Conservation (phyloP, 2,113 vertebrate genomes). For the Vulpes ferrilata region DNA sequence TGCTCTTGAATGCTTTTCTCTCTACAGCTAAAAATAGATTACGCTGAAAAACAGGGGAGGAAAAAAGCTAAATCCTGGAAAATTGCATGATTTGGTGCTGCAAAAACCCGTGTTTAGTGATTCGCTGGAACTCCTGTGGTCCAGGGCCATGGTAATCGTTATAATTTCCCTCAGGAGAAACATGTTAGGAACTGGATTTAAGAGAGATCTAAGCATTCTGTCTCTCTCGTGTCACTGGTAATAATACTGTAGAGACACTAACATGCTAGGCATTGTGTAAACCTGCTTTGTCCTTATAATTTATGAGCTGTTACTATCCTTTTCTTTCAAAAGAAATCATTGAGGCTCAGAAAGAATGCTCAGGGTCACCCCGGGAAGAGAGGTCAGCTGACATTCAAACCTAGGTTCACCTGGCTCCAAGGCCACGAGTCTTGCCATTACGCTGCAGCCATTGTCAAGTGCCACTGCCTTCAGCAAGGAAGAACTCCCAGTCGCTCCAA, state of each 20-base stretch:
- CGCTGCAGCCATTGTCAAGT: neutral
- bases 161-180: neutral
- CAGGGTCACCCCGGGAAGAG: neutral
- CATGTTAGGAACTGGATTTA: neutral
- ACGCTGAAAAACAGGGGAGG: neutral
- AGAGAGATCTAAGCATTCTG: neutral
- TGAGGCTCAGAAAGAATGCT: neutral
- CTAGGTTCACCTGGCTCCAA: neutral
- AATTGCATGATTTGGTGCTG: slow-evolving; percentile 60
- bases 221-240: slow-evolving; percentile 1
- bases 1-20: slow-evolving; percentile 9
- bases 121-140: slow-evolving; percentile 54
- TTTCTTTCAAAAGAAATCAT: neutral
- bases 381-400: neutral
- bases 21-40: slow-evolving; percentile 35
- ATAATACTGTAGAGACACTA: neutral
- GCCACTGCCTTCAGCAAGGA: slow-evolving; percentile 32
- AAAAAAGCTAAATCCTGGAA: neutral
- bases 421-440: neutral
- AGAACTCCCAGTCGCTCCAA: neutral
- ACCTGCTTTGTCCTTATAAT: neutral
- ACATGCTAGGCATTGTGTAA: neutral
- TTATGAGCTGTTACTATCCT: neutral
- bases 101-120: slow-evolving; percentile 59
- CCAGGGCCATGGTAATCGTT: neutral